Evolutionary conservation across 2,113 vertebrate genomes (phyloP).

Genomic region (Canis aureus): DNA sequence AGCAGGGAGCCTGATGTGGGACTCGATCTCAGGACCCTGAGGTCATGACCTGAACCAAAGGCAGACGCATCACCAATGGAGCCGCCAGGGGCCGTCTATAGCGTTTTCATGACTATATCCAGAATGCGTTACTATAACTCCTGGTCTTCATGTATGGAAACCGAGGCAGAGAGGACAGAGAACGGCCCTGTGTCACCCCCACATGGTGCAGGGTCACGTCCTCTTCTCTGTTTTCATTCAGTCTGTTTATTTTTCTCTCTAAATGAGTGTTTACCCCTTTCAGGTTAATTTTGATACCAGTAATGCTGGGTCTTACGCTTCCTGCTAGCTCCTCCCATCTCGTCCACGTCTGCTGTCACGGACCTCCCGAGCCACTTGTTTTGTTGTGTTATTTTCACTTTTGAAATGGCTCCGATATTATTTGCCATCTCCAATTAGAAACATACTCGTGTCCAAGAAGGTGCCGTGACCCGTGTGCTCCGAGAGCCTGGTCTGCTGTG

Average conservation of each 20-base stretch:
- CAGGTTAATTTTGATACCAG: background rate
- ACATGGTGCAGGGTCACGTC: fast-evolving
- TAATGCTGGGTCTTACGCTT: background rate
- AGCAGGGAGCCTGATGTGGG: background rate
- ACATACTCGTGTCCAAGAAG: background rate
- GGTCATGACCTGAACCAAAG: background rate
- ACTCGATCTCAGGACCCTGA: background rate
- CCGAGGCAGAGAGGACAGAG: background rate
- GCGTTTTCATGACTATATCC: background rate
- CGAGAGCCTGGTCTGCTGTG: background rate
- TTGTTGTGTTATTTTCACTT: background rate
- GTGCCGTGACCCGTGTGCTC: background rate
- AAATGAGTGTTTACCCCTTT: background rate
- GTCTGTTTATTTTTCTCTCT: background rate
- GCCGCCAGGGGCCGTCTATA: background rate
- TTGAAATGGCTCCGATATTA: background rate
- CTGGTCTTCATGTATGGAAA: background rate
- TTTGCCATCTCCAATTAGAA: background rate
- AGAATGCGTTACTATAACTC: background rate
- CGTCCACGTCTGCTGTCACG: background rate
- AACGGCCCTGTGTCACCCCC: background rate
- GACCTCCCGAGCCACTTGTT: background rate
- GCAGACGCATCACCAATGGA: background rate
- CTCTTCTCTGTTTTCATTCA: background rate
- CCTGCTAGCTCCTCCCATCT: background rate